Evolutionary conservation across 1,140 invertebrate species (phyloP).

Genomic region (Drosophila neocordata): DNA sequence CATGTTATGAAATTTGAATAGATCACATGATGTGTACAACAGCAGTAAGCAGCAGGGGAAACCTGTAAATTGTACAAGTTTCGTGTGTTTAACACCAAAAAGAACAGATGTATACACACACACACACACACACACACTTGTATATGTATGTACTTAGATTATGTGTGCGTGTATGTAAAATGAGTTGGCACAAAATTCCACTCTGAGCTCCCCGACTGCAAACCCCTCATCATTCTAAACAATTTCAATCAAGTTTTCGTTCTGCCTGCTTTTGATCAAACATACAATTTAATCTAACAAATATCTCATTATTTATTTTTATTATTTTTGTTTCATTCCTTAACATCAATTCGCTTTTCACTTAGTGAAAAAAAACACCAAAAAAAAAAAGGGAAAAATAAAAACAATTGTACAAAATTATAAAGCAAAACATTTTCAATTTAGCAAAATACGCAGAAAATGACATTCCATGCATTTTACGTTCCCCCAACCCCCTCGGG

Average conservation of each 20-base stretch:
- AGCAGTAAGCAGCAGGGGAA: conserved; percentile 56
- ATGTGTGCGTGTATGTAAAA: conserved; percentile 2
- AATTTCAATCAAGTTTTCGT: background rate
- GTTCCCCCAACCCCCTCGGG: background rate
- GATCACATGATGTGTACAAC: conserved; percentile 57
- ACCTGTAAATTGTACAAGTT: conserved; percentile 65
- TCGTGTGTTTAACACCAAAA: conserved; percentile 5
- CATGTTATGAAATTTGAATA: conserved; percentile 79
- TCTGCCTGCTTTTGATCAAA: background rate
- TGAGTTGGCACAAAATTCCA: conserved; percentile 57
- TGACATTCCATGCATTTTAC: conserved; percentile 60
- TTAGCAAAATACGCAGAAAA: conserved; percentile 61
- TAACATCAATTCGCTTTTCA: background rate
- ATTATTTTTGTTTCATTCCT: conserved; percentile 5
- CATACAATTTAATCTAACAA: background rate
- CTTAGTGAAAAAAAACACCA: background rate
- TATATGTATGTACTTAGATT: no score
- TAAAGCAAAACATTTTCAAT: conserved; percentile 72
- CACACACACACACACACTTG: no score
- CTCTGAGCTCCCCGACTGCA: background rate
- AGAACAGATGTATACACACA: conserved; percentile 54
- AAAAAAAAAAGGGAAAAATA: no score
- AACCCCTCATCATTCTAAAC: no score
- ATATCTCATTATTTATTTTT: conserved; percentile 12
- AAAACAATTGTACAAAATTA: conserved; percentile 42